Evolutionary conservation across 2,113 vertebrate species (phyloP), one percentile per base, ranked within the genome.

Genomic region (Empidonax traillii): DNA sequence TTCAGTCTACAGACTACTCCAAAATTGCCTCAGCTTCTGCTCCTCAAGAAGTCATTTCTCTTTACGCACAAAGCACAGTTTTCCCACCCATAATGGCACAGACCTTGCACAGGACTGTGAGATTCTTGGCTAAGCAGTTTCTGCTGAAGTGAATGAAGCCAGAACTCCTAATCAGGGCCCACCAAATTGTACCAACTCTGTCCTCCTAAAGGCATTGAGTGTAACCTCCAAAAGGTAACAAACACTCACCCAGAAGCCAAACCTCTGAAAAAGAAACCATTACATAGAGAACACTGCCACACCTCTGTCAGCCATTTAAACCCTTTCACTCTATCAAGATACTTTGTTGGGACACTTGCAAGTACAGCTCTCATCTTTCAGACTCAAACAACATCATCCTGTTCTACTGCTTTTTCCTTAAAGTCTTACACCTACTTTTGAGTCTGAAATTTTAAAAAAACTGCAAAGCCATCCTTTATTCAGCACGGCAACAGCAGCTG

Each of bases 221-320:
- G 22, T 39, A 41, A 46, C 17, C 53, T 75, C 46, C 61, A 67
- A 53, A 89, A 78, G 39, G 33, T 52, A 61, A 3, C 0, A 0
- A 67, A 35, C 14, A 17, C 31, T 14, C 25, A 72, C 8, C 35
- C 58, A 43, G 27, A 85, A 59, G 18, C 44, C 35, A 89, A 76
- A 47, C 8, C 49, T 73, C 59, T 79, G 52, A 41, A 47, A 68
- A 79, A 80, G 35, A 74, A 91, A 22, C 5, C 23, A 10, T 39
- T 52, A 17, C 0, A 0, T 1, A 69, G 31, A 43, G 33, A 86
- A 31, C 14, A 46, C 28, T 5, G 10, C 6, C 14, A 30, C 23
- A 39, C 19, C 19, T 49, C 66, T 82, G 39, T 18, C 67, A 59
- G 72, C 47, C 31, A 20, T 49, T 85, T 66, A 43, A 91, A 19